phyloP scores from a whole-genome alignment of 1,140 invertebrate genomes.

The Penaeus vannamei region DNA sequence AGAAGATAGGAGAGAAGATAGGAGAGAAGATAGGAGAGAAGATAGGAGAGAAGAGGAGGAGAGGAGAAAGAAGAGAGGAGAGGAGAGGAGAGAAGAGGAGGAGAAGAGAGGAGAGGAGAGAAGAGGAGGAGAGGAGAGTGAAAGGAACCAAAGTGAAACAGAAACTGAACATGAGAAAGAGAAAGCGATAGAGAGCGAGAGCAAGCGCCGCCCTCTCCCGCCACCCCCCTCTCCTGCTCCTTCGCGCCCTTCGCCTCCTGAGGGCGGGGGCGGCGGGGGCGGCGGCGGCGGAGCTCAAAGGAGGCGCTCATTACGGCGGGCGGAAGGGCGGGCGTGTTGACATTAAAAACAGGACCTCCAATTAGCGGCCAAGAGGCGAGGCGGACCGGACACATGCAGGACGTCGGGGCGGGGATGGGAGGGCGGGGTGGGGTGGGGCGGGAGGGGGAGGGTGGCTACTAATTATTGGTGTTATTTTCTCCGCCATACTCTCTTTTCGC shows the following conservation, averaged over 20 bases:
- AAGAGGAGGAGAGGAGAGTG: background rate
- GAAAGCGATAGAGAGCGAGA: constrained; percentile 1
- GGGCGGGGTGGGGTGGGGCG: too few relatives aligned
- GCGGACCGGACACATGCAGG: too few relatives aligned
- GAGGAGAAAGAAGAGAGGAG: background rate
- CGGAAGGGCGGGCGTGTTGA: constrained; percentile 42
- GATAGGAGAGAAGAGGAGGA: background rate
- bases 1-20: too few relatives aligned
- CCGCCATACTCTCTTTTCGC: too few relatives aligned
- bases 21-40: background rate
- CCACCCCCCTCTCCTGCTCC: background rate
- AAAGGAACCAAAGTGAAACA: background rate
- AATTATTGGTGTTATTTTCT: too few relatives aligned
- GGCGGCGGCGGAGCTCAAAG: background rate
- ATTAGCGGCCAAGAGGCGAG: background rate
- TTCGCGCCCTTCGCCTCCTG: background rate
- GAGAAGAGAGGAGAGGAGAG: background rate
- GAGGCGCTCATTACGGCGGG: background rate
- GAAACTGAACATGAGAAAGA: too few relatives aligned
- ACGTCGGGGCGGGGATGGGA: background rate
- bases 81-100: background rate
- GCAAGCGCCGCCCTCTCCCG: background rate
- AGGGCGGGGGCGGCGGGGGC: background rate
- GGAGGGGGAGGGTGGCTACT: too few relatives aligned
- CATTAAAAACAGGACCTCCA: constrained; percentile 31